Conservation (phyloP, 2,888 invertebrate species). For the Toxonevra muliebris region DNA sequence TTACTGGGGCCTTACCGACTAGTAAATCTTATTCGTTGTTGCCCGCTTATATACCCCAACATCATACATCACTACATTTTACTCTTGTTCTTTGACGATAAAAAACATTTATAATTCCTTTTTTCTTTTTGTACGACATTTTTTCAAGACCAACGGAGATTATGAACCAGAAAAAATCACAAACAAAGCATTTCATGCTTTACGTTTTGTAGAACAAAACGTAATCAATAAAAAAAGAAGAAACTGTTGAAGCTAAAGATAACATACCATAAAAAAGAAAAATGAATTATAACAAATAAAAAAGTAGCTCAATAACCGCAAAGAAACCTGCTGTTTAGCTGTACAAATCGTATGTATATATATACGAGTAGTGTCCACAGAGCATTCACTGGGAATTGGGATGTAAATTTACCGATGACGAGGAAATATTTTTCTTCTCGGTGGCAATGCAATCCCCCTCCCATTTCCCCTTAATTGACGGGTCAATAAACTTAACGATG, state of each 20-base stretch:
- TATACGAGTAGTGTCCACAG: too few species aligned
- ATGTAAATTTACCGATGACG: too few species aligned
- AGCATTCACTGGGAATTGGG: too few species aligned
- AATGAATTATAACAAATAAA: background rate
- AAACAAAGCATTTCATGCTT: background rate
- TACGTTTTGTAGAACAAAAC: background rate
- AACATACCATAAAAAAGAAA: background rate
- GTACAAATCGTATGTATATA: background rate
- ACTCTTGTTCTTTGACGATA: too few species aligned
- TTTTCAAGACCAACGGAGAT: conserved; percentile 1
- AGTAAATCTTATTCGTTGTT: too few species aligned
- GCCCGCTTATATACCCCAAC: too few species aligned
- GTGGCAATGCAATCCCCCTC: too few species aligned
- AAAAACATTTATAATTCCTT: too few species aligned
- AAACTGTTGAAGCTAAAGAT: background rate
- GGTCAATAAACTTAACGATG: conserved; percentile 35
- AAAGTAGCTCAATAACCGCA: conserved; percentile 2
- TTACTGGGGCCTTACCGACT: too few species aligned
- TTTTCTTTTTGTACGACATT: background rate
- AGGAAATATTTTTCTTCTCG: too few species aligned
- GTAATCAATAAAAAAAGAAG: background rate
- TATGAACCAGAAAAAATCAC: background rate
- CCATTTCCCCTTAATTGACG: background rate
- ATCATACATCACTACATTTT: too few species aligned
- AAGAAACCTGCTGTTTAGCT: conserved; percentile 8